Conservation (phyloP, 2,797 vertebrate species). For the Acipenser ruthenus region DNA sequence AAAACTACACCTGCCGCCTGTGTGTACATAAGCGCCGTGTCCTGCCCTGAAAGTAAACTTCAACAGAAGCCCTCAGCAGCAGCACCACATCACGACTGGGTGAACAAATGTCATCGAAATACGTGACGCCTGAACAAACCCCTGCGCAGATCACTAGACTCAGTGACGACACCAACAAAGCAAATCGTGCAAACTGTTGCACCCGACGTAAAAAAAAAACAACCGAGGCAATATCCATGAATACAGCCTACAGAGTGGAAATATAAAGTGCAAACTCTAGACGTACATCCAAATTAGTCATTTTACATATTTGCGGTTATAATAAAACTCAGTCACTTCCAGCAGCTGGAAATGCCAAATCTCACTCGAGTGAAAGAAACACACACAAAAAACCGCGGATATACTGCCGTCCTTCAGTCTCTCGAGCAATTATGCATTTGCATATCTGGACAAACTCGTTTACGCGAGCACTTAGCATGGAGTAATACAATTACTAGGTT, state of each 20-base stretch:
- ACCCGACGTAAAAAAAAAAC: background rate
- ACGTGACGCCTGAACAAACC: too few species aligned
- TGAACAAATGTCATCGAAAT: background rate
- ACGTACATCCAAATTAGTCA: too few species aligned
- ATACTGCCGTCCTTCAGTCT: background rate
- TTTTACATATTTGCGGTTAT: too few species aligned
- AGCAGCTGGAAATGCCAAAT: background rate
- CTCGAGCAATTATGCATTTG: background rate
- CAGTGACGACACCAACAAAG: background rate
- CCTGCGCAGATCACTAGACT: background rate
- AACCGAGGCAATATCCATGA: too few species aligned
- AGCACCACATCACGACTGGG: background rate
- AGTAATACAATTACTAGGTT: background rate
- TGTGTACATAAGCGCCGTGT: conserved; percentile 18
- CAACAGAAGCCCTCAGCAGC: conserved; percentile 1
- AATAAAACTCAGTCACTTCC: too few species aligned
- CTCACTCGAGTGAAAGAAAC: background rate
- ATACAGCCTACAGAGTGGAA: too few species aligned
- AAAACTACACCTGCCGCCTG: conserved; percentile 49
- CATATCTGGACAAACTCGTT: background rate
- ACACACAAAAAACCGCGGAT: background rate
- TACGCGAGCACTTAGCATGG: background rate
- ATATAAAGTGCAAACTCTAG: too few species aligned
- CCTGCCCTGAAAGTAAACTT: conserved; percentile 11
- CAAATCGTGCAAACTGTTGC: background rate